Percentiles rank a stretch among this genome's conserved stretches.
These are phyloP conservation scores for Tuberolachnus salignus DNA, from an alignment of 2,888 invertebrate species.

Conservation along the genomic window DNA sequence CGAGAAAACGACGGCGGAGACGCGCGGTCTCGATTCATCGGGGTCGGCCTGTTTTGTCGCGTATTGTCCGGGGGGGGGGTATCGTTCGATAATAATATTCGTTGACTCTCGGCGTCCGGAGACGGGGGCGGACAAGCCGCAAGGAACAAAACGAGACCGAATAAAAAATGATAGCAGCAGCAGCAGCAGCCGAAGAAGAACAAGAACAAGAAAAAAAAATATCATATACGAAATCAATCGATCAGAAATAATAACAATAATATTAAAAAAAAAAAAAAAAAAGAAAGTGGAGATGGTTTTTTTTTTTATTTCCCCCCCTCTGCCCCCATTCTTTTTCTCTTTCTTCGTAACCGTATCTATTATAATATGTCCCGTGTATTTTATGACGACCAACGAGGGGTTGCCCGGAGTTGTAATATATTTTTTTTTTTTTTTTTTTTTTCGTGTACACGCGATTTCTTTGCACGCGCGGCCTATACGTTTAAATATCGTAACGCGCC, in stretches of 20 bases:
- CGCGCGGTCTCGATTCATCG: background rate
- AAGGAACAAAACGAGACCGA: constrained; percentile 19
- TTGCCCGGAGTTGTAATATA: no score
- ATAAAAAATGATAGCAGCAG: constrained; percentile 18
- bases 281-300: background rate
- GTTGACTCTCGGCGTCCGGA: background rate
- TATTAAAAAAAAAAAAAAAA: no score
- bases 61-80: no score
- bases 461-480: background rate
- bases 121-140: constrained; percentile 19
- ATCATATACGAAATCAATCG: constrained; percentile 41
- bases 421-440: background rate
- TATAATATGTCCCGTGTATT: no score
- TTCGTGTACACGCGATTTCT: background rate
- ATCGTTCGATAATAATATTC: no score
- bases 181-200: background rate
- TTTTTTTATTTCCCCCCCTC: no score
- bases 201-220: constrained; percentile 17
- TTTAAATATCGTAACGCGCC: background rate
- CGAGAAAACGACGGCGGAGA: background rate
- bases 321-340: no score
- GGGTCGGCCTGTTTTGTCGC: no score
- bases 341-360: no score
- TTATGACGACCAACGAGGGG: no score
- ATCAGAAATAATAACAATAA: constrained; percentile 47